phyloP scores from a whole-genome alignment of 2,113 vertebrate species.

The Stercorarius parasiticus region DNA sequence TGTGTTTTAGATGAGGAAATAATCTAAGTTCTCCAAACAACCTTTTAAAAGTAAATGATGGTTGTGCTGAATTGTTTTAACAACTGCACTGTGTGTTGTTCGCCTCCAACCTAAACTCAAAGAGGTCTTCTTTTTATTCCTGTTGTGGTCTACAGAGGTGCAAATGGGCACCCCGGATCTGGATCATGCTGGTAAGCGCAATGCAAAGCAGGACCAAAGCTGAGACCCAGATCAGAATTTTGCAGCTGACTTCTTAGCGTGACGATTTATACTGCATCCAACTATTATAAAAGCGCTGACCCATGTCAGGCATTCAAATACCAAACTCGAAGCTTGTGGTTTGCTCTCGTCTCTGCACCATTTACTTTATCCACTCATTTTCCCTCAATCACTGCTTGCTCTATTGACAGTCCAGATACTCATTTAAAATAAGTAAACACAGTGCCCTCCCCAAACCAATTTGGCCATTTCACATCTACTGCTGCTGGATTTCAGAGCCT shows the following conservation, averaged over 20 bases:
- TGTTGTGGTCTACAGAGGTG: neutral
- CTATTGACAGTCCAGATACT: neutral
- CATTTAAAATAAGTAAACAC: neutral
- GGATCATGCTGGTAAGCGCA: neutral
- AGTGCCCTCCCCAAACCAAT: neutral
- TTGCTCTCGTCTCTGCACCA: neutral
- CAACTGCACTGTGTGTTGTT: neutral
- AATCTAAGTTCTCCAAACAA: conserved; percentile 13
- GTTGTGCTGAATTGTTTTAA: neutral
- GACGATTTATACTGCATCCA: neutral
- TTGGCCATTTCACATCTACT: neutral
- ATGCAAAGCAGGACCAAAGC: neutral
- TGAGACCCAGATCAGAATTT: neutral
- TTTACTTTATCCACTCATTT: neutral
- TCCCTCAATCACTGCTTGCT: neutral
- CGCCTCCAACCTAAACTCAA: neutral
- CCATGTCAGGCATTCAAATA: neutral
- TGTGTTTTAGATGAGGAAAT: neutral
- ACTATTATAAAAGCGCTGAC: neutral
- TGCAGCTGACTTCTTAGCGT: neutral
- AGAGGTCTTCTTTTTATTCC: neutral
- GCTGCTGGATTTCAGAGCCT: neutral
- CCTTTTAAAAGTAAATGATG: neutral
- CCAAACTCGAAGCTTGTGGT: neutral
- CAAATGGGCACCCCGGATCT: neutral